Evolutionary conservation across 1,140 invertebrate genomes (phyloP), one percentile per base, ranked within the genome.

Genomic region (Diploscapter pachys): DNA sequence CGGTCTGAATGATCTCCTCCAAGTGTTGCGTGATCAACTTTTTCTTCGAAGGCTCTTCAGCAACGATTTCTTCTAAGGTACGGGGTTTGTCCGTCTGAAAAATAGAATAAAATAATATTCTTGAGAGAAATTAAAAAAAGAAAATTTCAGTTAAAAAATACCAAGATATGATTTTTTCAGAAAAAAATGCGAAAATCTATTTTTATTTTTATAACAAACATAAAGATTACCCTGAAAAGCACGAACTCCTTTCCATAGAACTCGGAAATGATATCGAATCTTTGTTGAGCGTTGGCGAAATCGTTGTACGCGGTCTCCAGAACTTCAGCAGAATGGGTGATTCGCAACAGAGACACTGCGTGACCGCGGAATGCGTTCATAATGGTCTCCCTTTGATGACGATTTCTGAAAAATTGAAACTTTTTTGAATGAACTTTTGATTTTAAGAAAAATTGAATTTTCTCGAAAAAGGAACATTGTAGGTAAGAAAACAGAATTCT

Each of bases 281-380:
- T 85, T 78, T 89, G 88, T 4, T 76, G 72, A 13, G 87, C 86
- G 81, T 87, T 89, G 5, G 89, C 89, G 81, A 86, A 88, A 59
- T 90, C 89, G 85, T 89, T 89, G 81, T 88, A 90, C 4, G 87
- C 86, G 71, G 84, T 86, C 83, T 90, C 89, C 4, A 90, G 78
- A 11, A 89, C 71, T 31, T 85, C 81, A 9, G 85, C 81, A 5
- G 83, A 85, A 61, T 88, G 87, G 72, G 88, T 89, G 82, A 93
- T 91, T 69, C 90, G 91, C 5, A 92, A 88, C 4, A 96, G 84
- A 75, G 91, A 91, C 0, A 93, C 89, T 52, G 93, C 89, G 80
- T 92, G 88, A 1, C 93, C 93, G 82, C 90, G 89, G 65, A 93
- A 90, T n/a, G 89, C 87, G 68, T 90, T 89, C 31, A 95, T 90